phyloP scores from a whole-genome alignment of 1,140 invertebrate genomes.

The Drosophila lacteicornis region DNA sequence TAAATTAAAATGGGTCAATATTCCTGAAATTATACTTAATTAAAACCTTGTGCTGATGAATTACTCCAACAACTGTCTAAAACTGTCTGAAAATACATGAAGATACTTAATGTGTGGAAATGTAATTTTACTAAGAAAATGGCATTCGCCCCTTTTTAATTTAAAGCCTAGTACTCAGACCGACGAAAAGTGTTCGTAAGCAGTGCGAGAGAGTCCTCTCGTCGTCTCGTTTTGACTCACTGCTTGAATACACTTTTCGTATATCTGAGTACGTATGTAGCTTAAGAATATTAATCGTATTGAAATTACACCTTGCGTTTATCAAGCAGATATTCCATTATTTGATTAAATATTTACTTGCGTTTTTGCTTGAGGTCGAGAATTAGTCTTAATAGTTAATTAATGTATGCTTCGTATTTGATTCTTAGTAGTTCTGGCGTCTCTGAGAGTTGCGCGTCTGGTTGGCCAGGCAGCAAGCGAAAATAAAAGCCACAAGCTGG shows the following conservation, averaged over 20 bases:
- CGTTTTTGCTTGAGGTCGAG: not conserved
- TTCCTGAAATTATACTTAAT: too few species aligned
- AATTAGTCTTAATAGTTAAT: conserved; percentile 8
- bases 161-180: too few species aligned
- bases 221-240: too few species aligned
- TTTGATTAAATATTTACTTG: not conserved
- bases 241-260: too few species aligned
- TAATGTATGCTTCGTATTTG: not conserved
- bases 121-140: not conserved
- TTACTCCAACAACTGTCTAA: too few species aligned
- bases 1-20: too few species aligned
- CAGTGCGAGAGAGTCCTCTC: too few species aligned
- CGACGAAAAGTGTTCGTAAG: too few species aligned
- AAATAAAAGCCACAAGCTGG: conserved; percentile 78
- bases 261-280: too few species aligned
- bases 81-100: not conserved
- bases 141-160: not conserved
- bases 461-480: conserved; percentile 78
- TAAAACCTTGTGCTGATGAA: too few species aligned
- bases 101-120: not conserved
- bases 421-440: conserved; percentile 63
- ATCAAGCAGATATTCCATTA: not conserved
- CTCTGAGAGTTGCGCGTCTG: conserved; percentile 73
- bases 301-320: not conserved
- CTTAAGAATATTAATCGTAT: conserved; percentile 2